phyloP scores from a whole-genome alignment of 2,113 vertebrate genomes.

The Ptyas mucosa region DNA sequence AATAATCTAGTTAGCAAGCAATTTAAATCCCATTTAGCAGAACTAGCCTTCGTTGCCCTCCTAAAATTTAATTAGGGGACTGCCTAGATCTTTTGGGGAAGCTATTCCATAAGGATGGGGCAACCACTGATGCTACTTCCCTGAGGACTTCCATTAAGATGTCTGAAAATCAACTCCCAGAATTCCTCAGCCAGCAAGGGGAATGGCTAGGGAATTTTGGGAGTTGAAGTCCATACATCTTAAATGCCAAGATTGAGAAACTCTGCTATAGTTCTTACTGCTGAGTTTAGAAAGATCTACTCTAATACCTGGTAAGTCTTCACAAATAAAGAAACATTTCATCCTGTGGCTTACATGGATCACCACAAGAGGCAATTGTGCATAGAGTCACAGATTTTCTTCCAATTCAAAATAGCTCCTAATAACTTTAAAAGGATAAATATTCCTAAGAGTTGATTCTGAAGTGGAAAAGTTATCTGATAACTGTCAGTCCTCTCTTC shows the following conservation, averaged over 20 bases:
- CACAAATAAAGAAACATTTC: neutral
- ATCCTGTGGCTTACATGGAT: neutral
- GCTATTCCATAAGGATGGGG: neutral
- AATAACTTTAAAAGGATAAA: neutral
- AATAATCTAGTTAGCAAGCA: neutral
- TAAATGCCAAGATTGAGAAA: neutral
- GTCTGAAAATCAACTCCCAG: no score
- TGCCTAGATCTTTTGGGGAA: neutral
- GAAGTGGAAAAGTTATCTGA: neutral
- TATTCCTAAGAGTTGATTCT: neutral
- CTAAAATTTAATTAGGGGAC: neutral
- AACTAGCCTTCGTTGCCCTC: neutral
- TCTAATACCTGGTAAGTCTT: neutral
- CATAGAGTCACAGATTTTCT: neutral
- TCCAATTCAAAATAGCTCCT: neutral
- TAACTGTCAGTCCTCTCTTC: neutral
- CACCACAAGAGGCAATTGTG: neutral
- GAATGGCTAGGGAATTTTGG: no score
- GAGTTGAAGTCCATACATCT: no score
- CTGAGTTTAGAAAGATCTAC: neutral
- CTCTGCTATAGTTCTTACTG: neutral
- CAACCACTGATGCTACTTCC: neutral
- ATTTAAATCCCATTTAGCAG: neutral
- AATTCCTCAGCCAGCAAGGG: no score
- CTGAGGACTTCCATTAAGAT: neutral